These are phyloP conservation scores for Pseudomyrmex flavicornis DNA, from an alignment of 1,140 invertebrate species.

Conservation along the genomic window DNA sequence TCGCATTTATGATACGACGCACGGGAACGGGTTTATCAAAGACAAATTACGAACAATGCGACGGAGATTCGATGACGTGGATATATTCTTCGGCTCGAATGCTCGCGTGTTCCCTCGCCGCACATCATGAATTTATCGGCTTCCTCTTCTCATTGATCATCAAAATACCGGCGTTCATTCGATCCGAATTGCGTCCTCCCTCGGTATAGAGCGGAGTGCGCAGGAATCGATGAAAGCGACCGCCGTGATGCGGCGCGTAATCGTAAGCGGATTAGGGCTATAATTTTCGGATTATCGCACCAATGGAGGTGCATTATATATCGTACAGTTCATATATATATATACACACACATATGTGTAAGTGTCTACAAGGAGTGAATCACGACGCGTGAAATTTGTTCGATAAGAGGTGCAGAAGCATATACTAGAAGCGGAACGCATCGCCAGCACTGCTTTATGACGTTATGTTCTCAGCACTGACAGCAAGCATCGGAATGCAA, in stretches of 20 bases:
- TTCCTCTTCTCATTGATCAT: slow-evolving; percentile 14
- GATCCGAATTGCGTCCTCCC: slow-evolving; percentile 13
- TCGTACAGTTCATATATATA: background rate
- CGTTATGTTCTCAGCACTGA: too few species aligned
- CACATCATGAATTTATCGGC: slow-evolving; percentile 23
- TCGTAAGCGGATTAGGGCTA: slow-evolving; percentile 69
- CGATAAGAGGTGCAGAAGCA: slow-evolving; percentile 45
- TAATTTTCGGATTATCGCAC: slow-evolving; percentile 67
- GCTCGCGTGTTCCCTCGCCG: background rate
- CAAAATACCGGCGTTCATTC: slow-evolving; percentile 7
- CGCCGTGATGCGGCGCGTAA: slow-evolving; percentile 35
- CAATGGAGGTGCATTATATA: slow-evolving; percentile 12
- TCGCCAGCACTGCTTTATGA: too few species aligned
- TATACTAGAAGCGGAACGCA: too few species aligned
- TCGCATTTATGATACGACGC: too few species aligned
- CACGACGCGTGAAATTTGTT: slow-evolving; percentile 58
- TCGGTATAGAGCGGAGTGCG: background rate
- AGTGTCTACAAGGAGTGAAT: slow-evolving; percentile 42
- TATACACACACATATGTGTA: too few species aligned
- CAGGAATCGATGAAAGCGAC: slow-evolving; percentile 50
- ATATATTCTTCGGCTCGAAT: background rate
- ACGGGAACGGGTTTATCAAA: background rate
- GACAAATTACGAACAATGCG: slow-evolving; percentile 19
- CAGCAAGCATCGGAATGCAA: too few species aligned
- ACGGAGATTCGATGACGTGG: background rate